phyloP scores from a whole-genome alignment of 2,888 invertebrate species.

The Drepanosiphum platanoidis region DNA sequence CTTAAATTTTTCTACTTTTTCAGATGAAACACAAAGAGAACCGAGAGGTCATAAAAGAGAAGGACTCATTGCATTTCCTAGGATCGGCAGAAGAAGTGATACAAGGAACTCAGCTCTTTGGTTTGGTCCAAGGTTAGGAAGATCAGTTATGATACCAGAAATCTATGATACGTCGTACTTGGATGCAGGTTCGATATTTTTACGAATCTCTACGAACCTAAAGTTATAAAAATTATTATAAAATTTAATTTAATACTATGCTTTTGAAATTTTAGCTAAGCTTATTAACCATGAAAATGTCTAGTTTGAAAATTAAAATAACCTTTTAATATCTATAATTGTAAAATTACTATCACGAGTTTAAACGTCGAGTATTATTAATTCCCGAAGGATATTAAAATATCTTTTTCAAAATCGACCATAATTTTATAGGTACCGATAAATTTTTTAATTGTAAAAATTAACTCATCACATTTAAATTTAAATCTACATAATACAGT shows the following conservation, averaged over 20 bases:
- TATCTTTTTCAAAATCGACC: too few species aligned
- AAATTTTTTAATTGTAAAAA: too few species aligned
- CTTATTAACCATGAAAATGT: not conserved
- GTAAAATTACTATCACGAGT: too few species aligned
- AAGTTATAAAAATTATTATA: too few species aligned
- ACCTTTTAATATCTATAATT: too few species aligned
- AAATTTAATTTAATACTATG: too few species aligned
- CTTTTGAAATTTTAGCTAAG: not conserved
- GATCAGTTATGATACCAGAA: conserved; percentile 64
- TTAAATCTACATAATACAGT: too few species aligned
- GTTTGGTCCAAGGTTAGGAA: conserved; percentile 77
- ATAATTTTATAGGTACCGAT: too few species aligned
- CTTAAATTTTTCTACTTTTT: not conserved
- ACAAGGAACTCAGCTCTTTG: conserved; percentile 71
- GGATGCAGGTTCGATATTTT: conserved; percentile 51
- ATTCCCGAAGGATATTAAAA: too few species aligned
- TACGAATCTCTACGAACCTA: too few species aligned
- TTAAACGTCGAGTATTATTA: too few species aligned
- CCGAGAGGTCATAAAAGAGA: conserved; percentile 52
- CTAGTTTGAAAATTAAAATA: too few species aligned
- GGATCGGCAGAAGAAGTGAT: conserved; percentile 72
- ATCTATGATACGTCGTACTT: conserved; percentile 22
- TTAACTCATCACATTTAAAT: not conserved
- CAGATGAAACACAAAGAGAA: conserved; percentile 42
- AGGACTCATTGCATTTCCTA: conserved; percentile 73